phyloP scores from a whole-genome alignment of 2,113 vertebrate species.

The Eudorcas thomsonii region DNA sequence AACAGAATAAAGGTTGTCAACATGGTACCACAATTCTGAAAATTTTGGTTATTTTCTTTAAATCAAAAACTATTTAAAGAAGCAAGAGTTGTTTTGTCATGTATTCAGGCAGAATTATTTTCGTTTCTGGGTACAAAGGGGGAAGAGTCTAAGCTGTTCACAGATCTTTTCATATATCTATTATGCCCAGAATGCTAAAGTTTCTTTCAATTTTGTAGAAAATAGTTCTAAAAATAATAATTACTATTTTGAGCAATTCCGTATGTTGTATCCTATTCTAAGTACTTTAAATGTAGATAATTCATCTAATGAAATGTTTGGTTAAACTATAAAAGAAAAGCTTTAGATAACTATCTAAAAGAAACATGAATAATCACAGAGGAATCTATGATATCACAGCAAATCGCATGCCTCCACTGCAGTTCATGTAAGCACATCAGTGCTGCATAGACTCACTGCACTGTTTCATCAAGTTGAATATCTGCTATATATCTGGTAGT shows the following conservation, averaged over 20 bases:
- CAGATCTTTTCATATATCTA: not conserved
- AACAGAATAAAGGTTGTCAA: not conserved
- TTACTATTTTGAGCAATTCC: not conserved
- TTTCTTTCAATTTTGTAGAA: not conserved
- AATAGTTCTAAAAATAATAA: not conserved
- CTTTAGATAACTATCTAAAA: not conserved
- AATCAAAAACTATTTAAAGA: not conserved
- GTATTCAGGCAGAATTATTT: not conserved
- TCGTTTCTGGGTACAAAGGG: not conserved
- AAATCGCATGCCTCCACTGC: not conserved
- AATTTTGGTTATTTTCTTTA: not conserved
- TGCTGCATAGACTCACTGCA: not conserved
- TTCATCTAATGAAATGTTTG: not conserved
- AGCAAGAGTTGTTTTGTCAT: not conserved
- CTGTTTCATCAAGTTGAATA: not conserved
- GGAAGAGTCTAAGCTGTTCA: not conserved
- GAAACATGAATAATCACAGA: not conserved
- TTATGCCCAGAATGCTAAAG: not conserved
- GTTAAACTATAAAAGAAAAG: constrained; percentile 12
- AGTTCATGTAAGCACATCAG: not conserved
- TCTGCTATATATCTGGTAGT: not conserved
- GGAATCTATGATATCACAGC: not conserved
- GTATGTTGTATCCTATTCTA: not conserved
- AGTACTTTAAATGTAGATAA: not conserved
- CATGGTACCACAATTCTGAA: not conserved